Base-by-base conservation (phyloP, 1,140 invertebrate genomes). In the Drosophila burlai region DNA sequence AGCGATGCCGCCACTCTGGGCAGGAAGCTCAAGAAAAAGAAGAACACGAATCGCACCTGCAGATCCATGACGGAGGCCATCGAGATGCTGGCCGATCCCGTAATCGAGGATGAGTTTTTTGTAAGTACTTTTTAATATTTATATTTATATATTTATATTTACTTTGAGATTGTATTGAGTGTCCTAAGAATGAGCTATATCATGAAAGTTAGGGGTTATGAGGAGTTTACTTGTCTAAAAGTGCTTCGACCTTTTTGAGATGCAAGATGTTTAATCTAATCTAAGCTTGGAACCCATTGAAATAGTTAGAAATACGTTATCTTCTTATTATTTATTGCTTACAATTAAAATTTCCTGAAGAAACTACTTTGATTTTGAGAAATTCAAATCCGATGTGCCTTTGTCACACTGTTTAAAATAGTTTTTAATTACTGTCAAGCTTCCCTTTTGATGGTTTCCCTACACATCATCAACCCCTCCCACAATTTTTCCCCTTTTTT, bases 71-170 rank as follows among this genome's bases (percentile, higher is more conserved):
- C 92, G 4, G 92, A 93, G 58, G 80, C 92, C 73, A 92, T 93
- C n/a, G 92, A 93, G 74, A 91, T 93, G 89, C 86, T 93, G 6
- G 92, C 91, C 29, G 92, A 93, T 90, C 92, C 92, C 18, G 92
- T 93, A 29, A 92, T 92, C 55, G 92, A 93, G 76, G 92, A 93
- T 90, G 91, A 92, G 61, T 93, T 93, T 76, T 93, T 93, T 65
- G 92, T 93, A 81, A 93, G 92, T 93, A 92, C 36, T 11, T 40
- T 49, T 24, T 3, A 24, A 24, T 11, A n/a, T 6, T 16, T 13
- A 24, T 24, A 24, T 24, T 24, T 24, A 24, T 3, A 24, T 24
- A 24, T 24, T 24, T 24, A 24, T 11, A 42, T 42, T 16, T 16
- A 40, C 13, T 21, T 24, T 3, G 13, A 11, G 4, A 16, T 10